Evolutionary conservation across 2,888 invertebrate species (phyloP).

Genomic region (Agrilus mali): DNA sequence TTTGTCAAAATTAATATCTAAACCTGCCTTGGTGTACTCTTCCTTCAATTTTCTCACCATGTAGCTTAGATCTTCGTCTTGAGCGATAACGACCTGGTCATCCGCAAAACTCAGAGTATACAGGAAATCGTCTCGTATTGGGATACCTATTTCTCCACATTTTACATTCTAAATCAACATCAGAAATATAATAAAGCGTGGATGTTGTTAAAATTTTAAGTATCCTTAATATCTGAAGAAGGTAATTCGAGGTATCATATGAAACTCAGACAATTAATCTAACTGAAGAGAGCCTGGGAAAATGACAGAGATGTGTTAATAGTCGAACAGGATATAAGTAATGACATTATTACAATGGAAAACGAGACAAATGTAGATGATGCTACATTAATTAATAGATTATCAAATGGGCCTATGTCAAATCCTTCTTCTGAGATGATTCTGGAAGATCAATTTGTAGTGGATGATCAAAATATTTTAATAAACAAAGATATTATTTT

Average conservation of each 20-base stretch:
- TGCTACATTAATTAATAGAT: no score
- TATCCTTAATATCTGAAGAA: slow-evolving; percentile 4
- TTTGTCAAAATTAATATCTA: slow-evolving; percentile 1
- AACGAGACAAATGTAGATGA: no score
- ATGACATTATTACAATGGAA: no score
- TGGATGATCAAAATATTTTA: no score
- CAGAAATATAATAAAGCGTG: slow-evolving; percentile 3
- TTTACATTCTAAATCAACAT: no score
- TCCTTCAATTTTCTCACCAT: background rate
- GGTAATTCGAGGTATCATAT: slow-evolving; percentile 1
- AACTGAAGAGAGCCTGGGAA: slow-evolving; percentile 5
- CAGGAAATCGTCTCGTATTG: no score
- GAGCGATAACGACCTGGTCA: background rate
- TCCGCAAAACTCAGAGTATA: slow-evolving; percentile 1
- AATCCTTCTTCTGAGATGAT: no score
- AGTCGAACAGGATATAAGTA: background rate
- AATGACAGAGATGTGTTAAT: slow-evolving; percentile 2
- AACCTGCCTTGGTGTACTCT: background rate
- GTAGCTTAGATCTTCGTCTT: background rate
- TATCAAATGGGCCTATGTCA: no score
- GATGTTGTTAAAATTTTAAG: slow-evolving; percentile 4
- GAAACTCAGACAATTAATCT: slow-evolving; percentile 3
- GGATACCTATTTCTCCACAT: no score
- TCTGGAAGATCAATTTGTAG: no score
- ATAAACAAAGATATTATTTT: no score